Evolutionary conservation across 2,113 vertebrate genomes (phyloP).

Genomic region (Podiceps cristatus): DNA sequence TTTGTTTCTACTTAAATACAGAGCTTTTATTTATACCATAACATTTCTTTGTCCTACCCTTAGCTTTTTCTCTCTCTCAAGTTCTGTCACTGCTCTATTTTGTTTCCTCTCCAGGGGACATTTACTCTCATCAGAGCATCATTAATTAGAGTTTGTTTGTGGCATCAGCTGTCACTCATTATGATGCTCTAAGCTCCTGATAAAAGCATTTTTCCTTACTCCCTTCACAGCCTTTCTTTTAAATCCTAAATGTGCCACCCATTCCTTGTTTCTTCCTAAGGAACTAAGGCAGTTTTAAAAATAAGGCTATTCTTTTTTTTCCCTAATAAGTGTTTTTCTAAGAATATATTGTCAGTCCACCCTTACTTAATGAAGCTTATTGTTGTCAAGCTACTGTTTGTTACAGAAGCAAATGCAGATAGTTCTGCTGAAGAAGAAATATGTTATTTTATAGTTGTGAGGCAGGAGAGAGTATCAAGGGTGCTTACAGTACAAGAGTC

Average conservation of each 20-base stretch:
- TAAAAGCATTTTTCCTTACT: not conserved
- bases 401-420: not conserved
- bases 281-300: not conserved
- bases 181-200: not conserved
- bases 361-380: not conserved
- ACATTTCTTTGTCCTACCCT: not conserved
- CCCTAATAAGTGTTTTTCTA: not conserved
- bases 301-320: not conserved
- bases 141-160: conserved; percentile 54
- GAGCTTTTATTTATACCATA: not conserved
- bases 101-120: not conserved
- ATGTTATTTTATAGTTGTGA: not conserved
- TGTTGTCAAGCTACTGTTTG: not conserved
- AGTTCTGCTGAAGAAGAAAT: not conserved
- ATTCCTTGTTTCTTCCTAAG: not conserved
- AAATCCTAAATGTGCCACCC: not conserved
- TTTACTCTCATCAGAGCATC: conserved; percentile 8
- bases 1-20: not conserved
- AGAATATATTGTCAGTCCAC: not conserved
- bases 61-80: not conserved
- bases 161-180: conserved; percentile 22
- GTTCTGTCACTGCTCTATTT: not conserved
- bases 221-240: not conserved
- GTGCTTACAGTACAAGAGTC: fast-evolving
- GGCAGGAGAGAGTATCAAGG: not conserved